Base-by-base conservation (phyloP, 2,888 invertebrate genomes). In the Galerucella calmariensis region DNA sequence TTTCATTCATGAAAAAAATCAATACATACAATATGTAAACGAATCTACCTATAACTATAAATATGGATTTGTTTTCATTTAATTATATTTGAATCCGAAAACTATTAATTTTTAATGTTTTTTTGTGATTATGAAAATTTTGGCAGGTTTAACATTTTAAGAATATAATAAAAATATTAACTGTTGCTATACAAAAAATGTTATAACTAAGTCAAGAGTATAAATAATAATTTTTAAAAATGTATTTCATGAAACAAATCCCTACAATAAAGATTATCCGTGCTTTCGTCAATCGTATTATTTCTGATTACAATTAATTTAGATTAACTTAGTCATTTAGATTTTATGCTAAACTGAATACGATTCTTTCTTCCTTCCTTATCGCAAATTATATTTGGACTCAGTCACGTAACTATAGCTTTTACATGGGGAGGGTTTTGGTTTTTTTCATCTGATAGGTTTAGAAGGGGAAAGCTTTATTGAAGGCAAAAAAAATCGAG, bases 1-100 rank as follows among this genome's bases (percentile, higher is more conserved):
- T 46, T 53, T 61, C 51, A n/a, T 46, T 24, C 24, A 68, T 58
- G 58, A 41, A 58, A 56, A 56, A 16, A 56, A 56, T 16, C 16
- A 16, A 48, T 14, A 2, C 20, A 0, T 20, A 56, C 16, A 56
- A 27, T 27, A 27, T 1, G 6, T 35, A 5, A 0, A 35, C 35
- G 35, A 35, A 35, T 35, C 35, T 35, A 6, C 6, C 35, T 35
- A 4, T 51, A 51, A 51, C 51, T 12, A 14, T 51, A 51, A 51
- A 12, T 51, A 12, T 8, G 51, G 14, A 6, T 51, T 51, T 51
- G 51, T 51, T 51, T 12, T 51, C 12, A n/a, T n/a, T 46, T 51
- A 51, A 35, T 35, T 35, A 51, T 51, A 51, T 51, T 51, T 51
- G 0, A 51, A 51, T 51, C 4, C 1, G 5, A n/a, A 51, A 51